Evolutionary conservation across 2,113 vertebrate genomes (phyloP), one percentile per base, ranked within the genome.

Genomic region (Ceratotherium simum): DNA sequence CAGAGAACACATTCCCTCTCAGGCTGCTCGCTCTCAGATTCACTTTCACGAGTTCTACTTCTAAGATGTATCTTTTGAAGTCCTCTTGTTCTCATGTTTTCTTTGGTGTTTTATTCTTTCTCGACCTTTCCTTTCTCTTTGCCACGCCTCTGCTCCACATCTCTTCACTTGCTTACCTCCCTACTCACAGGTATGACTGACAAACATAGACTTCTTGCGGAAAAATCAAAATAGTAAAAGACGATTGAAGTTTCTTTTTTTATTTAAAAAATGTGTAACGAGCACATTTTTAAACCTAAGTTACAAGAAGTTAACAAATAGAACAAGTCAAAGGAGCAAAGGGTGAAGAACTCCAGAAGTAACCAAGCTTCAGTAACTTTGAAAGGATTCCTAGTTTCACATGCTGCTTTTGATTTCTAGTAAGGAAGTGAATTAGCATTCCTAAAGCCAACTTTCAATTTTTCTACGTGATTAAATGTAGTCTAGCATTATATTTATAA

Each of bases 171-270:
- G 21, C 1, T 64, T 33, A 18, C 48, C 10, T 23, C 10, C 5
- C 20, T 76, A 4, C 8, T 51, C 36, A 46, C 3, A 25, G 42
- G 21, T n/a, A 0, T 51, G 14, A 20, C 10, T 29, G 25, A 56
- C 23, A 33, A 4, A 2, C 2, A 11, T 2, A 56, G n/a, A 25
- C 2, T 54, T 92, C 60, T 11, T 16, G 21, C 8, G 83, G 64
- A n/a, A 64, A 91, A 80, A 67, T 58, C 29, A 75, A 88, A 90
- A 87, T n/a, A 81, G 48, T 20, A 73, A 94, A 95, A 88, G 33
- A 67, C 5, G 79, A 58, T 4, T 29, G n/a, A 48, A 54, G 1
- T 42, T 87, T 69, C 16, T 18, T 73, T 58, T 39, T 80, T 56
- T 36, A 20, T 23, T 80, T n/a, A 17, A 16, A 80, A 92, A 70